A percentile compares a stretch with the other conserved stretches of the same genome.
Evolutionary conservation across 2,113 vertebrate species (phyloP).

Genomic region (Anarrhichthys ocellatus): DNA sequence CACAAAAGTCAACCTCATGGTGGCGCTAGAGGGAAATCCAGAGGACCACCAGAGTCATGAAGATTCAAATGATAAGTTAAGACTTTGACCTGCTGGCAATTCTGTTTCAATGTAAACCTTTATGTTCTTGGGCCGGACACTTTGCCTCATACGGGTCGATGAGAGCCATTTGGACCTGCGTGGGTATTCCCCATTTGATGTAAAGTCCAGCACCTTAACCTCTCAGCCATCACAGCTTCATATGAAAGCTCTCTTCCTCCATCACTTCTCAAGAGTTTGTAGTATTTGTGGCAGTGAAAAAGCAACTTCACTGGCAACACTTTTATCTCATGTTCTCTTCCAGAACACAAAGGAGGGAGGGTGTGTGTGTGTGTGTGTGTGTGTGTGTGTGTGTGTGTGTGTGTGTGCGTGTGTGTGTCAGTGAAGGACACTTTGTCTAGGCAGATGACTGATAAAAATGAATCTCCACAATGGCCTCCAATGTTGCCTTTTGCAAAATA

Average conservation of each 20-base stretch:
- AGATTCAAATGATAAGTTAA: too few species aligned
- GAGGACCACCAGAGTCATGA: too few species aligned
- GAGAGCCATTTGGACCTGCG: background rate
- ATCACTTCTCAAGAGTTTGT: background rate
- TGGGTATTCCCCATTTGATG: background rate
- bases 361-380: slow-evolving; percentile 34
- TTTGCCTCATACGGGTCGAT: background rate
- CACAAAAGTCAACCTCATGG: too few species aligned
- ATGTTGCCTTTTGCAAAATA: slow-evolving; percentile 34
- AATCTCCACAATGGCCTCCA: slow-evolving; percentile 15
- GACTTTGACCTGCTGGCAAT: too few species aligned
- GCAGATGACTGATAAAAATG: slow-evolving; percentile 36
- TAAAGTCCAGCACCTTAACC: slow-evolving; percentile 11
- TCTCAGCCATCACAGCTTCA: background rate
- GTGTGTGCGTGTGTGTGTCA: slow-evolving; percentile 28
- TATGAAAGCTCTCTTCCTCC: background rate
- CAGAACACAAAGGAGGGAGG: slow-evolving; percentile 35
- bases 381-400: slow-evolving; percentile 29
- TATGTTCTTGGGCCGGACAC: background rate
- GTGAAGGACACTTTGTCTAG: slow-evolving; percentile 45
- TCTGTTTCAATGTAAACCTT: background rate
- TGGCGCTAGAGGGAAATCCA: too few species aligned
- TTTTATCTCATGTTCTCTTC: slow-evolving; percentile 35
- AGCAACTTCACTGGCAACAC: background rate
- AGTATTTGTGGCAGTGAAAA: background rate